Evolutionary conservation across 2,113 vertebrate species (phyloP).

Genomic region (Copsychus sechellarum): DNA sequence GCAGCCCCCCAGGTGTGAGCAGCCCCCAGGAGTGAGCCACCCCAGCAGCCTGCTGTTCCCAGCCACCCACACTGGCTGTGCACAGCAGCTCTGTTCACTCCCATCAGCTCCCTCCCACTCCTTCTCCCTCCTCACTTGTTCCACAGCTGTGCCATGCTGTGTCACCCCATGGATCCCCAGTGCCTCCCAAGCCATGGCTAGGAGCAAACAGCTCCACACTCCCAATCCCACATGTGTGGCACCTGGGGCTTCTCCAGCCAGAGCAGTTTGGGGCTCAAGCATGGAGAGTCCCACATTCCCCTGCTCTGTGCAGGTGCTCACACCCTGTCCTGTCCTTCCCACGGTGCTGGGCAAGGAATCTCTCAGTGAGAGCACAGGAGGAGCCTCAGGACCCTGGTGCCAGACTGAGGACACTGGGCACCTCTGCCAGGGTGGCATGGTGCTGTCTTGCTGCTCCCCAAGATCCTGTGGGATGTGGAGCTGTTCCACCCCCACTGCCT

Average conservation of each 20-base stretch:
- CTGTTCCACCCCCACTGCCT: fast-evolving
- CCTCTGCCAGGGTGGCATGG: fast-evolving
- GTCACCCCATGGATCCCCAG: fast-evolving
- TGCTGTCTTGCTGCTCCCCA: fast-evolving
- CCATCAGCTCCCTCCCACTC: not conserved
- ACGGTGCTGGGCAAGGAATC: fast-evolving
- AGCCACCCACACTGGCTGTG: not conserved
- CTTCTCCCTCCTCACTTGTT: not conserved
- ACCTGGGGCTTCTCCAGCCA: not conserved
- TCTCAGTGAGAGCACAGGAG: fast-evolving
- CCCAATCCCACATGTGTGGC: fast-evolving
- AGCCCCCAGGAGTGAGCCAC: not conserved
- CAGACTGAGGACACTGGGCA: not conserved
- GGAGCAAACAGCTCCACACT: not conserved
- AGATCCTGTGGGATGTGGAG: not conserved
- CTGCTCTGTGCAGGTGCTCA: not conserved
- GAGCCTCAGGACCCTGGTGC: fast-evolving
- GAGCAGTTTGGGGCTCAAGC: not conserved
- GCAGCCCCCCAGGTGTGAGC: not conserved
- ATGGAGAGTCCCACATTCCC: not conserved
- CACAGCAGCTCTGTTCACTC: not conserved
- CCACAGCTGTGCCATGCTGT: fast-evolving
- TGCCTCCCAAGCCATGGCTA: fast-evolving
- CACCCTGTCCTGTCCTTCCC: not conserved
- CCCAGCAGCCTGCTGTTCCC: not conserved